Base-by-base conservation (phyloP, 2,797 vertebrate species). In the Semotilus atromaculatus region DNA sequence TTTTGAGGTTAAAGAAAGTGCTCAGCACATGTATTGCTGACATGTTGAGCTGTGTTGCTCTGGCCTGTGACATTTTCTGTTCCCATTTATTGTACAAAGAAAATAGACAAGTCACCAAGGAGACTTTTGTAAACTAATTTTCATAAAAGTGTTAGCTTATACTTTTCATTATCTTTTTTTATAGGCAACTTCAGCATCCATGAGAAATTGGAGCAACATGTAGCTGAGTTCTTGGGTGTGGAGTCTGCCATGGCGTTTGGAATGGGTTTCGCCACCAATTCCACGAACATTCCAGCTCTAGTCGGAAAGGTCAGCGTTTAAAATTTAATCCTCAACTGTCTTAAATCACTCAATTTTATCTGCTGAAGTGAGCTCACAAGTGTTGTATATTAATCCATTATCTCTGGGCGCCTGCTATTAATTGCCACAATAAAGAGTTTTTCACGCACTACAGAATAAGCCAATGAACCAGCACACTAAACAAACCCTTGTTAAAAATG, bases 261-360 rank as follows among this genome's bases (percentile, higher is more conserved):
- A 31, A 99, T 98, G 97, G 98, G 98, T 29, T 99, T 98, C 70
- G 97, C 97, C 55, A 99, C 97, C 58, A 99, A 98, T 91, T 97
- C 97, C 0, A 98, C 97, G 96, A 99, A 99, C 92, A 98, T 99
- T 78, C 98, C 98, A 43, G 96, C 97, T 1, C 93, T 96, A 31
- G 91, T 95, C 77, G 94, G 94, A 55, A 96, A 95, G 94, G 95
- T 94, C 83, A 84, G 83, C 5, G 1, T 73, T 48, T 85, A 10
- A 70, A 55, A 82, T 40, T 45, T 0, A 38, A 34, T 51, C 5
- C 14, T 13, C 21, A 48, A 23, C 36, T 62, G 70, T 74, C 29
- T 75, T 36, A 53, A 66, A 74, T 83, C 31, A 36, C 43, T 75
- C 58, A 26, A 18, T 73, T 72, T 31, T 73, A 64, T 73, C 70